Evolutionary conservation across 2,888 invertebrate genomes (phyloP), one percentile per base, ranked within the genome.

Genomic region (Apoderus coryli): DNA sequence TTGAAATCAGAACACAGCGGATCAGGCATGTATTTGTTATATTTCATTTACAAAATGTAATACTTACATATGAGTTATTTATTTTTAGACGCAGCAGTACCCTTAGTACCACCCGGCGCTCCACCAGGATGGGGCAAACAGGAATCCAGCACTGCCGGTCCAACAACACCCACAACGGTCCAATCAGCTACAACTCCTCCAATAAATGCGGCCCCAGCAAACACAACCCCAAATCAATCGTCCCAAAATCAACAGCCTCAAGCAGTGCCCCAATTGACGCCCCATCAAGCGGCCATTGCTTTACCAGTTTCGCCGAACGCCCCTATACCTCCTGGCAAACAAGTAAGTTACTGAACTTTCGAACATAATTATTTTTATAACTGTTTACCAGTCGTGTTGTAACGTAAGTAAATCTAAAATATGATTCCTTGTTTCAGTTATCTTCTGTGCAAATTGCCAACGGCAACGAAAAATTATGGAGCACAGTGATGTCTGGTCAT

Each of bases 1-100:
- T 67, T 96, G 67, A 96, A 92, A 73, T 89, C 93, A 61, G 96
- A 98, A 72, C 74, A 76, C 55, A 72, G 67, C 53, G 76, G 74
- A 52, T 74, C n/a, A n/a, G n/a, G n/a, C n/a, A n/a, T n/a, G n/a
- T n/a, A n/a, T n/a, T n/a, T n/a, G n/a, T n/a, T n/a, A n/a, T n/a
- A n/a, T n/a, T n/a, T n/a, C n/a, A n/a, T n/a, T n/a, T n/a, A n/a
- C n/a, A n/a, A n/a, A n/a, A n/a, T n/a, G n/a, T n/a, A n/a, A n/a
- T n/a, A n/a, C n/a, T n/a, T n/a, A n/a, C n/a, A n/a, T n/a, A n/a
- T n/a, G n/a, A n/a, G n/a, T n/a, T n/a, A n/a, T n/a, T n/a, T n/a
- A n/a, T n/a, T n/a, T n/a, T n/a, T 74, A 63, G 79, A 79, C 61
- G 76, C 79, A 50, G 73, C 74, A 54, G 72, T 79, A 49, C 74